These are phyloP conservation scores for Cyclopterus lumpus DNA, from an alignment of 2,797 vertebrate genomes.

Conservation along the genomic window DNA sequence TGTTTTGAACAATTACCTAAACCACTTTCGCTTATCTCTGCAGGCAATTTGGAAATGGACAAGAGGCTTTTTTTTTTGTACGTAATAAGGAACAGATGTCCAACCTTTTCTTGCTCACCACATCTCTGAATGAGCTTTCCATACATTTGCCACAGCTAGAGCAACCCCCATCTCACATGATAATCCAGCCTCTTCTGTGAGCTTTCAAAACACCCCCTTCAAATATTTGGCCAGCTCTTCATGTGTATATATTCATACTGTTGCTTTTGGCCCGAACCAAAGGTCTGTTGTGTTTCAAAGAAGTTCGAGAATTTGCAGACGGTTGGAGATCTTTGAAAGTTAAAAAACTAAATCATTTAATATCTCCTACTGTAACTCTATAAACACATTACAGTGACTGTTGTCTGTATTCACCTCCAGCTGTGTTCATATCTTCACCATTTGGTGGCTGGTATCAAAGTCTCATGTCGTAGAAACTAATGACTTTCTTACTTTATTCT, in stretches of 20 bases:
- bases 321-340: slow-evolving; percentile 57
- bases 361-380: slow-evolving; percentile 43
- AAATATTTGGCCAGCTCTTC: slow-evolving; percentile 54
- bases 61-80: slow-evolving; percentile 38
- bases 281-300: slow-evolving; percentile 65
- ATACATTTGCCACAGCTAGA: slow-evolving; percentile 59
- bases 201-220: slow-evolving; percentile 60
- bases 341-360: slow-evolving; percentile 51
- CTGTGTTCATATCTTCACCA: slow-evolving; percentile 53
- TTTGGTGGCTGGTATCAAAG: slow-evolving; percentile 51
- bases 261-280: slow-evolving; percentile 66
- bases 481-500: slow-evolving; percentile 47
- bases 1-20: slow-evolving; percentile 65
- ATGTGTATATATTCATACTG: slow-evolving; percentile 63
- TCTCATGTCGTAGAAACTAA: slow-evolving; percentile 55
- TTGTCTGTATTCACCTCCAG: slow-evolving; percentile 45
- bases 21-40: slow-evolving; percentile 72
- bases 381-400: slow-evolving; percentile 50
- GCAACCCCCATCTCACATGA: slow-evolving; percentile 22
- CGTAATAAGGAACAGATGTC: slow-evolving; percentile 78
- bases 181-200: slow-evolving; percentile 44
- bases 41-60: slow-evolving; percentile 67
- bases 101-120: slow-evolving; percentile 53
- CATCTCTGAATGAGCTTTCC: slow-evolving; percentile 54
- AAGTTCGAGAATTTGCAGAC: slow-evolving; percentile 60